Evolutionary conservation across 1,140 invertebrate genomes (phyloP), one percentile per base, ranked within the genome.

Genomic region (Penaeus vannamei): DNA sequence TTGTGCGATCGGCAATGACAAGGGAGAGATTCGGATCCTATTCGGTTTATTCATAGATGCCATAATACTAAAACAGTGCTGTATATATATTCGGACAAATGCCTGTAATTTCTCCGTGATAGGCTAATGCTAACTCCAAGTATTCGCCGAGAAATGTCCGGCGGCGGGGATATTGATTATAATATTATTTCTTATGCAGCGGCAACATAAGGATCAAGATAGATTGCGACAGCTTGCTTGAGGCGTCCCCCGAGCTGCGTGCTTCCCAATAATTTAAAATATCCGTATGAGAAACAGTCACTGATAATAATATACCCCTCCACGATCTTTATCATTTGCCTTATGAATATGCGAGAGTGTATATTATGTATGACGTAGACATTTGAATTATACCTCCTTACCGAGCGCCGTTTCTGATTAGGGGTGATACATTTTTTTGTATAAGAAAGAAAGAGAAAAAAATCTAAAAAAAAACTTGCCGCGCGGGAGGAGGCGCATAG

Each of bases 1-100:
- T 87, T 87, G 85, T 87, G 85, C 64, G 85, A 82, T 82, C 77
- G 61, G 23, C 85, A 87, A 46, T 82, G 85, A 87, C 85, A 87
- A 87, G 85, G 62, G 32, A 69, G 64, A 84, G 83, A 64, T 64
- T 69, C 83, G 64, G 42, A 69, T 84, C 83, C 83, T 84, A 46
- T 84, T 64, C n/a, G 23, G 53, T 69, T 64, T 84, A 69, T 69
- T 84, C 62, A 46, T n/a, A 53, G 29, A 84, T 84, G 61, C 32
- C 61, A 84, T 22, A 42, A 84, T 42, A 42, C 81, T 29, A 64
- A 61, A 84, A 62, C 60, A 64, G 60, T n/a, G 29, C 61, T 36
- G n/a, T 32, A 64, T 32, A 29, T 64, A 36, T 64, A 42, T 53
- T 17, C 22, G 26, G 36, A 64, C 26, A 29, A n/a, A 84, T 62